Conservation (phyloP, 2,113 vertebrate species). For the Rhinichthys klamathensis region DNA sequence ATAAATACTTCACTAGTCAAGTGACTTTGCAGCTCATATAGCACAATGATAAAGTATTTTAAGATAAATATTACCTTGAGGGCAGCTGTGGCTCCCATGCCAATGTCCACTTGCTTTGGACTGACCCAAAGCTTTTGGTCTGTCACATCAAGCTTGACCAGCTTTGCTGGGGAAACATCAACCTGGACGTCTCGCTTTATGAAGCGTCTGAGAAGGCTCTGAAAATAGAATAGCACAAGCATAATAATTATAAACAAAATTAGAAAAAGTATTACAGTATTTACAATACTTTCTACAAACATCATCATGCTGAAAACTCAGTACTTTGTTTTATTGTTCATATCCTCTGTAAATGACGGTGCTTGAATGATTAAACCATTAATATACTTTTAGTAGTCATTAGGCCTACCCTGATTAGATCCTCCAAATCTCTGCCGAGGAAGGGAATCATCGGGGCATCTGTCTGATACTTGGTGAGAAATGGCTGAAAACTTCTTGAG, state of each 20-base stretch:
- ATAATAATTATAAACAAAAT: slow-evolving; percentile 30
- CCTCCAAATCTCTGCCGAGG: slow-evolving; percentile 47
- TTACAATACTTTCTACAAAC: slow-evolving; percentile 32
- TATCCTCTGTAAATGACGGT: slow-evolving; percentile 36
- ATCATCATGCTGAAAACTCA: slow-evolving; percentile 36
- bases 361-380: slow-evolving; percentile 50
- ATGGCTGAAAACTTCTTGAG: slow-evolving; percentile 46
- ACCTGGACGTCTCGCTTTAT: slow-evolving; percentile 43
- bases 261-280: slow-evolving; percentile 34
- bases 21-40: slow-evolving; percentile 38
- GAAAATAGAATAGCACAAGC: slow-evolving; percentile 46
- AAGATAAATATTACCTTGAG: slow-evolving; percentile 37
- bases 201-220: slow-evolving; percentile 52
- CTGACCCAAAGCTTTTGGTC: slow-evolving; percentile 46
- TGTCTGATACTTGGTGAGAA: slow-evolving; percentile 50
- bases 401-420: slow-evolving; percentile 45
- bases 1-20: slow-evolving; percentile 41
- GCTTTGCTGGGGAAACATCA: slow-evolving; percentile 44
- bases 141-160: slow-evolving; percentile 51
- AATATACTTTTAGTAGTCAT: slow-evolving; percentile 39
- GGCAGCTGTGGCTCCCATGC: slow-evolving; percentile 51
- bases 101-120: slow-evolving; percentile 44
- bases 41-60: slow-evolving; percentile 41
- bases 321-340: slow-evolving; percentile 40
- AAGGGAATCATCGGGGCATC: slow-evolving; percentile 50